Evolutionary conservation across 2,113 vertebrate species (phyloP).

Genomic region (Dryoscopus gambensis): DNA sequence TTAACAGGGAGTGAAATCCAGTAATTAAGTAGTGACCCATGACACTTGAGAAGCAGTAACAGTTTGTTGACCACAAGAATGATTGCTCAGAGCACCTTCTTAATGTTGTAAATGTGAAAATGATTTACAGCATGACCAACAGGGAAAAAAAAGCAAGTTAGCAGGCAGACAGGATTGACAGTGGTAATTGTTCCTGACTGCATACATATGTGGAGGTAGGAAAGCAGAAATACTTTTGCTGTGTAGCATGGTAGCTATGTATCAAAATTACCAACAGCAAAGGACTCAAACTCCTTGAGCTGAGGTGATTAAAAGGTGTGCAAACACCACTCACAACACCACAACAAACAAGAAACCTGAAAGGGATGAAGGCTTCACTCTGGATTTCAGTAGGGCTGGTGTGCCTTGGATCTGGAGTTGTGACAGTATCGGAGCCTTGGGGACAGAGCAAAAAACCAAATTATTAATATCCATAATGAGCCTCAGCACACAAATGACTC

Average conservation of each 20-base stretch:
- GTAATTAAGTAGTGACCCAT: constrained; percentile 66
- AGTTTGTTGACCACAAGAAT: constrained; percentile 56
- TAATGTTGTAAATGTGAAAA: constrained; percentile 62
- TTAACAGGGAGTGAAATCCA: constrained; percentile 63
- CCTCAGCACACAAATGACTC: neutral
- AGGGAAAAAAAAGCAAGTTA: neutral
- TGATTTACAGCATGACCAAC: constrained; percentile 55
- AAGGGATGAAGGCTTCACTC: neutral
- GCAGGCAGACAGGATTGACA: constrained; percentile 37
- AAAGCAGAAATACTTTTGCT: neutral
- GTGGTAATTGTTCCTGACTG: constrained; percentile 51
- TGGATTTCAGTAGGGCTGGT: neutral
- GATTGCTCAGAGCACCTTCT: constrained; percentile 49
- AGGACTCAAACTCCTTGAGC: neutral
- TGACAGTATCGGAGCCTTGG: neutral
- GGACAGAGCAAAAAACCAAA: neutral
- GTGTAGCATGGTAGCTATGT: constrained; percentile 32
- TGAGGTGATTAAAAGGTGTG: neutral
- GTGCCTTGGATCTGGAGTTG: neutral
- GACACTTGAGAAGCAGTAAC: constrained; percentile 60
- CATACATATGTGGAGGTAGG: constrained; percentile 50
- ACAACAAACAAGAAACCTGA: neutral
- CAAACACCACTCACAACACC: neutral
- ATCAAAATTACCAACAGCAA: constrained; percentile 39
- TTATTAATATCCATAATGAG: neutral